A percentile compares a stretch with the other conserved stretches of the same genome.
These are phyloP conservation scores for Catharus fuscescens DNA, from an alignment of 2,113 vertebrate genomes.

Conservation along the genomic window DNA sequence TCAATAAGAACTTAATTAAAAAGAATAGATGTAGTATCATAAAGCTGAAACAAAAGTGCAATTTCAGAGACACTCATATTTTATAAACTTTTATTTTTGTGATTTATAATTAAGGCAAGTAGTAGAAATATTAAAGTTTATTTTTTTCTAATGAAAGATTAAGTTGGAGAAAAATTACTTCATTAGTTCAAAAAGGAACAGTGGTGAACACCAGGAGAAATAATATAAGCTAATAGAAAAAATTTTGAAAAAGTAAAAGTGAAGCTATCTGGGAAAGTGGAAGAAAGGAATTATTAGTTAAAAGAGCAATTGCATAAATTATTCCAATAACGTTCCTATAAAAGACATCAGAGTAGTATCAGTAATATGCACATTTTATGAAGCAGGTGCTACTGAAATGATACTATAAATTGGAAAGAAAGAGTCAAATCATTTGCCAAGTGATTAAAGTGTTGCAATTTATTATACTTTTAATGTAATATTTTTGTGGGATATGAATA, in stretches of 20 bases:
- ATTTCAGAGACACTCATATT: neutral
- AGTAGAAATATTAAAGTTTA: neutral
- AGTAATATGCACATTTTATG: constrained; percentile 54
- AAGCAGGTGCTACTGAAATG: constrained; percentile 49
- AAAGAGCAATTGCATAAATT: constrained; percentile 60
- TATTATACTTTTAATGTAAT: constrained; percentile 64
- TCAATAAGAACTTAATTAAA: constrained; percentile 54
- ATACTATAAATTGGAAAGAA: constrained; percentile 58
- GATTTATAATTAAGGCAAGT: constrained; percentile 5
- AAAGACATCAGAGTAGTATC: constrained; percentile 38
- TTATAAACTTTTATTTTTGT: neutral
- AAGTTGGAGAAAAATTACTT: constrained; percentile 1
- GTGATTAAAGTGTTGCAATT: constrained; percentile 65
- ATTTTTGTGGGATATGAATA: constrained; percentile 56
- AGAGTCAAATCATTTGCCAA: constrained; percentile 61
- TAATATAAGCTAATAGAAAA: neutral
- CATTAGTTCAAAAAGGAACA: neutral
- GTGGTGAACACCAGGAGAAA: neutral
- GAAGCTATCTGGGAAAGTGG: neutral
- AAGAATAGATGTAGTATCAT: neutral
- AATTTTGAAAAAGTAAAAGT: neutral
- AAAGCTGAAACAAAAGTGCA: constrained; percentile 25
- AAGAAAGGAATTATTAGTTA: constrained; percentile 18
- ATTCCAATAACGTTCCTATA: neutral
- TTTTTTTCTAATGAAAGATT: neutral